These are phyloP conservation scores for Apogon talboti DNA, from an alignment of 2,797 vertebrate species.

Conservation along the genomic window DNA sequence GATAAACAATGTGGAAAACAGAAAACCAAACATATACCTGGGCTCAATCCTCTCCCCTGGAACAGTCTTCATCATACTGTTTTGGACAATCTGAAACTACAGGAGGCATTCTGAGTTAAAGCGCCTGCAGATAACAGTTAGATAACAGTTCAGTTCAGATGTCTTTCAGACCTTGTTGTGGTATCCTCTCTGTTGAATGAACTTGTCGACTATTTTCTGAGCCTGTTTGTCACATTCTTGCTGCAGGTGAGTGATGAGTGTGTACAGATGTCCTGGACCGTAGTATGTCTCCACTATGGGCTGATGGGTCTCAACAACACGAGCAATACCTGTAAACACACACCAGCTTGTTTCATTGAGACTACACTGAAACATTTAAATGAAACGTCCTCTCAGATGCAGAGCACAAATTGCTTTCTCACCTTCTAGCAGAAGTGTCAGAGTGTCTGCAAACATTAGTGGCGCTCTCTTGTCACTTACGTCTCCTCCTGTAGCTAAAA, in stretches of 20 bases:
- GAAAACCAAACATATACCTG: slow-evolving; percentile 80
- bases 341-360: not conserved
- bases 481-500: slow-evolving; percentile 90
- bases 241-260: slow-evolving; percentile 94
- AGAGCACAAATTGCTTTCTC: slow-evolving; percentile 33
- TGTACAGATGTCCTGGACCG: slow-evolving; percentile 92
- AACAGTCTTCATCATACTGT: slow-evolving; percentile 92
- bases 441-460: slow-evolving; percentile 93
- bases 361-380: not conserved
- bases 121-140: not conserved
- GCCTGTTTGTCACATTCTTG: slow-evolving; percentile 94
- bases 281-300: slow-evolving; percentile 98
- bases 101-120: slow-evolving; percentile 34
- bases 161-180: slow-evolving; percentile 87
- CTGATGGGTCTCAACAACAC: slow-evolving; percentile 96
- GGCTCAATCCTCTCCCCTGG: slow-evolving; percentile 92
- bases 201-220: slow-evolving; percentile 95
- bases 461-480: slow-evolving; percentile 91
- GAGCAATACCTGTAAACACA: slow-evolving; percentile 89
- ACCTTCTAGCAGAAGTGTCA: slow-evolving; percentile 97
- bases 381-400: not conserved
- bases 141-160: not conserved
- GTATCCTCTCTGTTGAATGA: slow-evolving; percentile 93
- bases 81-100: slow-evolving; percentile 97
- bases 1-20: not conserved